Evolutionary conservation across 2,113 vertebrate genomes (phyloP).

Genomic region (Speoplatyrhinus poulsoni): DNA sequence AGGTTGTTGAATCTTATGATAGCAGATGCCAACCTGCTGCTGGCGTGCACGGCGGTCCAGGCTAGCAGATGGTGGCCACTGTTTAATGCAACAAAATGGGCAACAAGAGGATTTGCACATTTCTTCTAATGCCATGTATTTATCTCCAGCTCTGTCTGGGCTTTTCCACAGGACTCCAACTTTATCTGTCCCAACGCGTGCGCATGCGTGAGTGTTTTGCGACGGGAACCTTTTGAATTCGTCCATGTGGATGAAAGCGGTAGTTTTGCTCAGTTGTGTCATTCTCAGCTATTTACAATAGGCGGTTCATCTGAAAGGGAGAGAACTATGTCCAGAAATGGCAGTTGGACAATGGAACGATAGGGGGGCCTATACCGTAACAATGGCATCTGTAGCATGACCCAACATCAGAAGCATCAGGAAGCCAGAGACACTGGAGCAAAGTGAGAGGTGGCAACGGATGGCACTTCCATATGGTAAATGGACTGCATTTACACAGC

Average conservation of each 20-base stretch:
- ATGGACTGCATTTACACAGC: no score
- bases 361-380: conserved; percentile 10
- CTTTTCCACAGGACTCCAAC: conserved; percentile 1
- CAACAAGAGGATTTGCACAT: conserved; percentile 69
- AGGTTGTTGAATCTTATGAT: conserved; percentile 60
- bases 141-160: conserved; percentile 22
- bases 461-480: no score
- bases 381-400: conserved; percentile 17
- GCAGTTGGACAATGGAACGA: background rate
- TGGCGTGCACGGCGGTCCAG: conserved; percentile 48
- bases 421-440: conserved; percentile 7
- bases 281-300: no score
- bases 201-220: background rate
- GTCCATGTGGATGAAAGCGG: no score
- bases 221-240: no score
- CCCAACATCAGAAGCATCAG: conserved; percentile 49
- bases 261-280: no score
- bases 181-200: conserved; percentile 49
- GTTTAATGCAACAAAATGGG: conserved; percentile 74
- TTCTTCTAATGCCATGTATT: conserved; percentile 54
- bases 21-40: conserved; percentile 67
- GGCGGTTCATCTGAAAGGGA: background rate
- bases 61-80: conserved; percentile 75
- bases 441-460: no score
- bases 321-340: no score